Conservation (phyloP, 37 sponge, comb jelly and placozoan species). For the Trichoplax adhaerens region DNA sequence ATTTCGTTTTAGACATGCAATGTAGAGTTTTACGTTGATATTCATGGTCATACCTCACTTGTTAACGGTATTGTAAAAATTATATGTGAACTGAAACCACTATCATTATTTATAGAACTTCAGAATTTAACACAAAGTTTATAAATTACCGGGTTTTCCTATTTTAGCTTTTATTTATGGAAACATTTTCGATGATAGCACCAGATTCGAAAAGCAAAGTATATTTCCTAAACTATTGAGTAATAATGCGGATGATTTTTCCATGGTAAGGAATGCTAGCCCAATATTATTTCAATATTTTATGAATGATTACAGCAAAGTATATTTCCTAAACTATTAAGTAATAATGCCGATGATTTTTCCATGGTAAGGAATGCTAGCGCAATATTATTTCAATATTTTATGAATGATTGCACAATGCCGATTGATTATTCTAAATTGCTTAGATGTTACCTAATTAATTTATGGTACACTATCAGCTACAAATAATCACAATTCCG, state of each 20-base stretch:
- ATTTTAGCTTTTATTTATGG: conserved; percentile 89
- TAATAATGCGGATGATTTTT: conserved; percentile 70
- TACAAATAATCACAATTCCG: too few relatives aligned
- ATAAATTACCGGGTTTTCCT: not conserved
- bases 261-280: conserved; percentile 37
- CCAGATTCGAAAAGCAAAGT: conserved; percentile 66
- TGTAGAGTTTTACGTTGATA: conserved; percentile 91
- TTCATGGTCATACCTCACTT: conserved; percentile 90
- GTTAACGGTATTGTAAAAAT: conserved; percentile 44
- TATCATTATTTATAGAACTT: not conserved
- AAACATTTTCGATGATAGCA: conserved; percentile 79
- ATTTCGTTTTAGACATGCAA: conserved; percentile 28
- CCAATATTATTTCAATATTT: too few relatives aligned
- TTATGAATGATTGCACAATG: not conserved
- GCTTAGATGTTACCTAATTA: too few relatives aligned
- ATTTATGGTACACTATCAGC: too few relatives aligned
- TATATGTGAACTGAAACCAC: not conserved
- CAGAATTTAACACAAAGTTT: conserved; percentile 9
- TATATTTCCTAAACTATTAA: conserved; percentile 21
- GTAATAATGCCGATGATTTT: conserved; percentile 68
- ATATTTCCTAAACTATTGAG: conserved; percentile 79
- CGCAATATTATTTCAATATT: too few relatives aligned
- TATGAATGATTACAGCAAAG: conserved; percentile 3
- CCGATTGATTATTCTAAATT: too few relatives aligned
- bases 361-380: conserved; percentile 47